phyloP scores from a whole-genome alignment of 2,113 vertebrate genomes.

The Petromus typicus region DNA sequence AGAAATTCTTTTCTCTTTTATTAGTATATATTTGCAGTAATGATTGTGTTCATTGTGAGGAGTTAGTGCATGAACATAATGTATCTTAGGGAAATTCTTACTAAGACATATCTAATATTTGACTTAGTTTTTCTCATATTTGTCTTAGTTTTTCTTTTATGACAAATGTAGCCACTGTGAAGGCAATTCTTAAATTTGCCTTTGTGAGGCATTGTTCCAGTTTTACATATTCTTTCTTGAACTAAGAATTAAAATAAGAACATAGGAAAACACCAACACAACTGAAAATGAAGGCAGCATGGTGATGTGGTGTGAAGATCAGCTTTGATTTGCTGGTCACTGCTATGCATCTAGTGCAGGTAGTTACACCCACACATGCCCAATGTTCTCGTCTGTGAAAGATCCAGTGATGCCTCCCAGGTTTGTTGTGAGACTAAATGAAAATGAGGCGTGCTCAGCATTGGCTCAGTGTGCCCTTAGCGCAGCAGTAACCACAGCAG shows the following conservation, averaged over 20 bases:
- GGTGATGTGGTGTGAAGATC: background rate
- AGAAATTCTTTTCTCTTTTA: background rate
- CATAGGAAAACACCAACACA: conserved; percentile 15
- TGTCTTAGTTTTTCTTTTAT: too few relatives aligned
- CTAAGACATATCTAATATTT: background rate
- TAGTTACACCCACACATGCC: background rate
- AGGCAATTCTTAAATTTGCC: conserved; percentile 3
- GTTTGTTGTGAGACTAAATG: conserved; percentile 23
- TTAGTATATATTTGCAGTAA: background rate
- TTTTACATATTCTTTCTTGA: conserved; percentile 43
- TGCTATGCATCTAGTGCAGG: background rate
- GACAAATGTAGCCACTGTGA: background rate
- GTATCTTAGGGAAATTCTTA: background rate
- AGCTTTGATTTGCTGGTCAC: conserved; percentile 1
- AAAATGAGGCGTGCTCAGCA: conserved; percentile 16
- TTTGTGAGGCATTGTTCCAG: conserved; percentile 16
- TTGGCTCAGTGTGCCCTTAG: background rate
- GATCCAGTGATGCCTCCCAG: background rate
- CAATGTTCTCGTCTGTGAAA: background rate
- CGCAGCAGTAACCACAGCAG: background rate
- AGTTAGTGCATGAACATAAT: background rate
- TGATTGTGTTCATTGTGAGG: background rate
- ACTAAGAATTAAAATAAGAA: conserved; percentile 47
- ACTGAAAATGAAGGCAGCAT: background rate
- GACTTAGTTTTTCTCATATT: too few relatives aligned